Evolutionary conservation across 2,797 vertebrate genomes (phyloP).

Genomic region (Manis javanica): DNA sequence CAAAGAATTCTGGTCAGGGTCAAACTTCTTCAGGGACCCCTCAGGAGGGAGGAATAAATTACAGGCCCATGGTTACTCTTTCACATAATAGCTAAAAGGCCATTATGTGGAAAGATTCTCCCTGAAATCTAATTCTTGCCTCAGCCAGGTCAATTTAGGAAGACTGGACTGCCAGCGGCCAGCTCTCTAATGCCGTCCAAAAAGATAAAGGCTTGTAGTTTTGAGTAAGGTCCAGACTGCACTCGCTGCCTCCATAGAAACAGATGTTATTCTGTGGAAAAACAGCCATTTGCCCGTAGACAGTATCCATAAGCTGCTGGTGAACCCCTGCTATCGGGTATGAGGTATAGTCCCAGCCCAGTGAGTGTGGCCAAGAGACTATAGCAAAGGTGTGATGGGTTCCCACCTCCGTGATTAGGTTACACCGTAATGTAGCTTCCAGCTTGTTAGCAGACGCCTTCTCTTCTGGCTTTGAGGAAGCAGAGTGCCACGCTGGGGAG

Average conservation of each 20-base stretch:
- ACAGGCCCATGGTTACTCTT: conserved; percentile 53
- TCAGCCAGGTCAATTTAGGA: conserved; percentile 70
- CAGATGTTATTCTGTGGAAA: conserved; percentile 50
- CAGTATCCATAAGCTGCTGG: not conserved
- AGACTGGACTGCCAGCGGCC: conserved; percentile 30
- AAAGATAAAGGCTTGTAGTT: conserved; percentile 47
- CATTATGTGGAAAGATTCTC: conserved; percentile 63
- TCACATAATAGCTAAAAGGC: conserved; percentile 67
- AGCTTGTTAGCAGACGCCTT: not conserved
- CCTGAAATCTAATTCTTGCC: conserved; percentile 66
- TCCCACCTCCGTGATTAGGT: not conserved
- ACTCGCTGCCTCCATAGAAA: conserved; percentile 6
- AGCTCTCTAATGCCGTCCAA: conserved; percentile 41
- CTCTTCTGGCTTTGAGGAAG: not conserved
- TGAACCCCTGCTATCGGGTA: not conserved
- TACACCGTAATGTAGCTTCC: not conserved
- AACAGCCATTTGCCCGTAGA: not conserved
- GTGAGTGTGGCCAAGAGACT: not conserved
- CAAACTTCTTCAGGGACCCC: conserved; percentile 60
- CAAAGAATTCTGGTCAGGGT: conserved; percentile 69
- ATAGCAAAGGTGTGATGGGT: not conserved
- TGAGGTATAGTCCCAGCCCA: not conserved
- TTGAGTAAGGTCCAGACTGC: conserved; percentile 51
- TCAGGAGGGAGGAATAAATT: conserved; percentile 69
- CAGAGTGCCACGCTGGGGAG: not conserved